Conservation (phyloP, 2,888 invertebrate species). For the Steinernema scapterisci region DNA sequence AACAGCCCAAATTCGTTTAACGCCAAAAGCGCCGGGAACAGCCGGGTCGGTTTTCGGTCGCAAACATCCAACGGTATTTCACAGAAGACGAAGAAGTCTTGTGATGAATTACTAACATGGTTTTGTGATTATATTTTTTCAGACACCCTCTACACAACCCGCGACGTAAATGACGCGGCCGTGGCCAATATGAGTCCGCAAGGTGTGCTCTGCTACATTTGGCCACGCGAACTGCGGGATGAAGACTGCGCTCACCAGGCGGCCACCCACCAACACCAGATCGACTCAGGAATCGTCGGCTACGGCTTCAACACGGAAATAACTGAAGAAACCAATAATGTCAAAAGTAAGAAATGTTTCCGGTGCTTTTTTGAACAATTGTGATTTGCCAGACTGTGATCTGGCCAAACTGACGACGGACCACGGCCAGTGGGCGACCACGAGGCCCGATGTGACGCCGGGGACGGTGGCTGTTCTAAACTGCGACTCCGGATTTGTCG, state of each 20-base stretch:
- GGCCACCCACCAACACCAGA: neutral
- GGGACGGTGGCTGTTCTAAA: constrained; percentile 36
- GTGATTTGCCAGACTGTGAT: constrained; percentile 10
- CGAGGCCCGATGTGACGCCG: constrained; percentile 1
- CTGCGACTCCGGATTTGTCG: constrained; percentile 33
- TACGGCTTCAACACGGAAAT: constrained; percentile 1
- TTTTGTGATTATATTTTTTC: neutral
- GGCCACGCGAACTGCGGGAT: constrained; percentile 29
- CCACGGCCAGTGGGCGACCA: constrained; percentile 35
- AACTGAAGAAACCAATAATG: neutral
- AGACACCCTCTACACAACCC: constrained; percentile 36
- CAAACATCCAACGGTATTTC: too few species aligned
- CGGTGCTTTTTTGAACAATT: too few species aligned
- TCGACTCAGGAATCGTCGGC: neutral
- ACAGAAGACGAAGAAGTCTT: too few species aligned
- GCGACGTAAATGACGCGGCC: constrained; percentile 15
- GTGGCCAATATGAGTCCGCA: constrained; percentile 29
- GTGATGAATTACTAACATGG: too few species aligned
- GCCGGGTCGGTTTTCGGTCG: too few species aligned
- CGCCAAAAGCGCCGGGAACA: too few species aligned
- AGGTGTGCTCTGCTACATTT: constrained; percentile 42
- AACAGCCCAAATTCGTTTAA: too few species aligned
- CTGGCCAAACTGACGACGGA: neutral
- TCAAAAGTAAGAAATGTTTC: neutral
- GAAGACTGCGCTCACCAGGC: constrained; percentile 2